phyloP scores from a whole-genome alignment of 2,797 vertebrate genomes.

The Galagoides demidoff region DNA sequence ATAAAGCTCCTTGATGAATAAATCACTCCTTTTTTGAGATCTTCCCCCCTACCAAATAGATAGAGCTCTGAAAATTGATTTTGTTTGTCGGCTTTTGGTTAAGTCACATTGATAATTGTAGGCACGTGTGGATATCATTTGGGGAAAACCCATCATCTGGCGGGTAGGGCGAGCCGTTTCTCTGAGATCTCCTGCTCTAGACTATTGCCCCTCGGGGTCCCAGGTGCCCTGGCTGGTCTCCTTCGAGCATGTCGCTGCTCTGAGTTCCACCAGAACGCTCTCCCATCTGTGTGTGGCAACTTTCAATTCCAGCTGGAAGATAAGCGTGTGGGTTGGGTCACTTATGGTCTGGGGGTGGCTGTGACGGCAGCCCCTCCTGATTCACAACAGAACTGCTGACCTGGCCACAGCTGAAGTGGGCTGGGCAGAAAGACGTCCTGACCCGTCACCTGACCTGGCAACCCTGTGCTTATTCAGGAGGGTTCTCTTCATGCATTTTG shows the following conservation, averaged over 20 bases:
- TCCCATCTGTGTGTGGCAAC: not conserved
- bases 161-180: not conserved
- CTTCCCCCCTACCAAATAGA: not conserved
- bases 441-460: not conserved
- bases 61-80: not conserved
- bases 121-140: not conserved
- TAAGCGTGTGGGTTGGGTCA: not conserved
- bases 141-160: not conserved
- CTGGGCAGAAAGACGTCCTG: not conserved
- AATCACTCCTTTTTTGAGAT: not conserved
- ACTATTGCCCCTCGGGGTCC: not conserved
- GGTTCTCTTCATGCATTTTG: constrained; percentile 26
- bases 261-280: not conserved
- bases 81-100: constrained; percentile 31
- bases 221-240: not conserved
- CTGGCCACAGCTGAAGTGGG: not conserved
- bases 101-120: not conserved
- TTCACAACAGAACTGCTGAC: not conserved
- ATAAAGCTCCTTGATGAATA: not conserved
- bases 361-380: not conserved
- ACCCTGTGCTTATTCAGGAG: not conserved
- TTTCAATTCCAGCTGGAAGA: not conserved
- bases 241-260: not conserved
- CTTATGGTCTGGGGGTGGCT: not conserved
- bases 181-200: not conserved